These are phyloP conservation scores for Hypolimnas misippus DNA, from an alignment of 2,888 invertebrate genomes.

Conservation along the genomic window DNA sequence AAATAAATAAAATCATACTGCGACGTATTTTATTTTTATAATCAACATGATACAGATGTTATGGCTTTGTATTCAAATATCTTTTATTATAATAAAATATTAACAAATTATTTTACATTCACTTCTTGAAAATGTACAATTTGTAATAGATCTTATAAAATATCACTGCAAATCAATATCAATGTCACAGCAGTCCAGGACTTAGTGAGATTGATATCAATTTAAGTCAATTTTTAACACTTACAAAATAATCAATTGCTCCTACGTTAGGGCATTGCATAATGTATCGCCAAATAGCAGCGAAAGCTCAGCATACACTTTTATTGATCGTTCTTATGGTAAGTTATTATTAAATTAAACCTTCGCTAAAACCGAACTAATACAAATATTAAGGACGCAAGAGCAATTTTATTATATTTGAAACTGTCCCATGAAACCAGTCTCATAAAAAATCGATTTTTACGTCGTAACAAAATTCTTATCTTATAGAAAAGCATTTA, in stretches of 20 bases:
- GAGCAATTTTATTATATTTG: slow-evolving; percentile 34
- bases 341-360: slow-evolving; percentile 3
- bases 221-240: slow-evolving; percentile 63
- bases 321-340: neutral
- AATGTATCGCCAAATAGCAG: slow-evolving; percentile 12
- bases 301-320: slow-evolving; percentile 11
- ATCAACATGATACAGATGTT: slow-evolving; percentile 83
- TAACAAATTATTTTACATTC: slow-evolving; percentile 84
- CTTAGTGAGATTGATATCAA: slow-evolving; percentile 50
- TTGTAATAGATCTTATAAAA: slow-evolving; percentile 80
- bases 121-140: slow-evolving; percentile 83
- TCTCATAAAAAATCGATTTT: neutral
- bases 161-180: slow-evolving; percentile 63
- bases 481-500: neutral
- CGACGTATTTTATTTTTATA: slow-evolving; percentile 80
- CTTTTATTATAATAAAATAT: slow-evolving; percentile 82
- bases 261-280: slow-evolving; percentile 66
- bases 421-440: slow-evolving; percentile 18
- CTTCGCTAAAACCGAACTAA: slow-evolving; percentile 27
- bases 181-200: slow-evolving; percentile 35
- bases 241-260: slow-evolving; percentile 64
- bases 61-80: slow-evolving; percentile 82
- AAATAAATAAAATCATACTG: slow-evolving; percentile 40
- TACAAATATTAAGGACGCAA: slow-evolving; percentile 56
- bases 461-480: neutral